Percentiles rank a stretch among this genome's conserved stretches.
Evolutionary conservation across 2,113 vertebrate species (phyloP).

Genomic region (Condylura cristata): DNA sequence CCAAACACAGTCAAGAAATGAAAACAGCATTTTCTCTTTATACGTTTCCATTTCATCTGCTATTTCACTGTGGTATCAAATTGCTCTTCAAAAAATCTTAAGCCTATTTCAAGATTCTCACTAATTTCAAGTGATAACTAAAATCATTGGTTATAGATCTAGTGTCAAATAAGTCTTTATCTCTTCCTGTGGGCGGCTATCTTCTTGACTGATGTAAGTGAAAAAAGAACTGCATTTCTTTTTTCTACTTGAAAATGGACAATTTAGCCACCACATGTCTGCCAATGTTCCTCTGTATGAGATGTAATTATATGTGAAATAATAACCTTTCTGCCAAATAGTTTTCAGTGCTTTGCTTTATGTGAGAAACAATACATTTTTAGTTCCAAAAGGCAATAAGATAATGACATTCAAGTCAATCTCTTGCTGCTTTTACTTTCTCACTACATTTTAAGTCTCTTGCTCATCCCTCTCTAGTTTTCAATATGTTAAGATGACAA

Average conservation of each 20-base stretch:
- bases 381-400: conserved; percentile 79
- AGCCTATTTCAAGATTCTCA: conserved; percentile 77
- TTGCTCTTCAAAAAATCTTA: conserved; percentile 73
- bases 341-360: conserved; percentile 80
- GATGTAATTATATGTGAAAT: conserved; percentile 82
- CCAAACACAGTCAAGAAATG: conserved; percentile 49
- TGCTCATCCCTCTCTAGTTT: conserved; percentile 69
- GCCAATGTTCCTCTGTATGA: conserved; percentile 75
- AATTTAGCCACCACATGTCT: conserved; percentile 81
- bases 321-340: conserved; percentile 82
- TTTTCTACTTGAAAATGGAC: conserved; percentile 82
- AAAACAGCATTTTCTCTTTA: conserved; percentile 52
- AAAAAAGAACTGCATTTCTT: conserved; percentile 77
- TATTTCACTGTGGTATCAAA: conserved; percentile 63
- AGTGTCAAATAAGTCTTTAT: conserved; percentile 82
- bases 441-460: conserved; percentile 68
- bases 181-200: conserved; percentile 79
- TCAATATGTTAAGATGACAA: conserved; percentile 76
- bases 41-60: conserved; percentile 63
- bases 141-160: conserved; percentile 82
- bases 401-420: conserved; percentile 82
- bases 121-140: conserved; percentile 82
- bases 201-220: conserved; percentile 80
- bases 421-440: conserved; percentile 74
- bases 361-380: conserved; percentile 82